A percentile compares a stretch with the other conserved stretches of the same genome.
Evolutionary conservation across 2,797 vertebrate genomes (phyloP).

Genomic region (Tragopan temminckii): DNA sequence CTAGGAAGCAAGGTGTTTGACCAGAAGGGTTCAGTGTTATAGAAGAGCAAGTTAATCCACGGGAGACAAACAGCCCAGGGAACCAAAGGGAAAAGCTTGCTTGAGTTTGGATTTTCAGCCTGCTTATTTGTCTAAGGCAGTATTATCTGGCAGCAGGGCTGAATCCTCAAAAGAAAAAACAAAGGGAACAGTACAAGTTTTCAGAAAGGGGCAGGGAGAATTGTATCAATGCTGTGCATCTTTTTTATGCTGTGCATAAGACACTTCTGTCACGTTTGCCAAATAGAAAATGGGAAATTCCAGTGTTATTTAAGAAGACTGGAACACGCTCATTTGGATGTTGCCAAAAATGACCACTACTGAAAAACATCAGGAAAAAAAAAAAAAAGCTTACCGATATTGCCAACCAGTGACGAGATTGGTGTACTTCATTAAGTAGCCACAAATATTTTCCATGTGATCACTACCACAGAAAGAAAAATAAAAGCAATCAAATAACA

Average conservation of each 20-base stretch:
- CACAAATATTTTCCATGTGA: slow-evolving; percentile 97
- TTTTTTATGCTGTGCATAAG: not conserved
- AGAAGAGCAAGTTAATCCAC: not conserved
- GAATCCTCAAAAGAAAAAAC: not conserved
- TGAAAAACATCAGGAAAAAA: not conserved
- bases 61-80: not conserved
- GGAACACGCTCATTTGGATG: not conserved
- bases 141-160: not conserved
- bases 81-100: not conserved
- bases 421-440: slow-evolving; percentile 98
- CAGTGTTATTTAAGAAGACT: not conserved
- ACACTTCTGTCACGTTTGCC: not conserved
- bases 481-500: slow-evolving; percentile 27
- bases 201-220: not conserved
- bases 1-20: not conserved
- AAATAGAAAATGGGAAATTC: not conserved
- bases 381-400: slow-evolving; percentile 89
- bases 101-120: not conserved
- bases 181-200: not conserved
- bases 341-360: not conserved
- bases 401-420: slow-evolving; percentile 99
- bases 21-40: not conserved
- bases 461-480: slow-evolving; percentile 83
- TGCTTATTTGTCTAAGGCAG: not conserved
- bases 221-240: not conserved